These are phyloP conservation scores for Antennarius maculatus DNA, from an alignment of 2,797 vertebrate genomes.

Conservation along the genomic window DNA sequence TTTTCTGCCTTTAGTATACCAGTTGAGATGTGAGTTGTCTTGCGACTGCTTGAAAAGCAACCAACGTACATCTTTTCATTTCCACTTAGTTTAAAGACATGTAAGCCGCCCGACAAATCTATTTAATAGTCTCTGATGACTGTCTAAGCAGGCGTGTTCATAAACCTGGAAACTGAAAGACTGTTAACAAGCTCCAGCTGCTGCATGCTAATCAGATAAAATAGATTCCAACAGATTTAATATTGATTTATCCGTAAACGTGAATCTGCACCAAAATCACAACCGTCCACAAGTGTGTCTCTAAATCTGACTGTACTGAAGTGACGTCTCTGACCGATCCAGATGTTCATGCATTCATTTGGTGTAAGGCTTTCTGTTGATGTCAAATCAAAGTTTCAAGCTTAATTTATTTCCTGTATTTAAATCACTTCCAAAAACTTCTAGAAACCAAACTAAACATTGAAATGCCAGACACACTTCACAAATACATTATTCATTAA, in stretches of 20 bases:
- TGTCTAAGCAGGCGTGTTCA: background rate
- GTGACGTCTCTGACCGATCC: constrained; percentile 8
- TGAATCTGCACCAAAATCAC: background rate
- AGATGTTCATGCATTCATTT: constrained; percentile 3
- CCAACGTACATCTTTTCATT: background rate
- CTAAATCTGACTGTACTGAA: background rate
- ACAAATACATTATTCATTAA: constrained; percentile 2
- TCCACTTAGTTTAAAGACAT: background rate
- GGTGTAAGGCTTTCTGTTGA: background rate
- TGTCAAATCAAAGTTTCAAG: background rate
- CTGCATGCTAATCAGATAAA: background rate
- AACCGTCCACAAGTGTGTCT: background rate
- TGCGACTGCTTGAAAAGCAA: background rate
- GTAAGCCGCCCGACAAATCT: background rate
- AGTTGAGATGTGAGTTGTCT: constrained; percentile 3
- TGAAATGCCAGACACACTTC: background rate
- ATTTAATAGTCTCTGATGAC: background rate
- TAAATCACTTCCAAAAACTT: background rate
- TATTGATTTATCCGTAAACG: constrained; percentile 5
- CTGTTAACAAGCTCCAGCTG: background rate
- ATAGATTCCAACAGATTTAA: background rate
- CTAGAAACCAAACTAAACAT: background rate
- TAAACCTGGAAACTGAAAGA: background rate
- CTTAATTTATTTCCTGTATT: background rate
- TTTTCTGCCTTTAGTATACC: constrained; percentile 25